These are phyloP conservation scores for Luidia sarsii DNA, from an alignment of 53 echinoderm and acorn worm genomes.

Conservation along the genomic window DNA sequence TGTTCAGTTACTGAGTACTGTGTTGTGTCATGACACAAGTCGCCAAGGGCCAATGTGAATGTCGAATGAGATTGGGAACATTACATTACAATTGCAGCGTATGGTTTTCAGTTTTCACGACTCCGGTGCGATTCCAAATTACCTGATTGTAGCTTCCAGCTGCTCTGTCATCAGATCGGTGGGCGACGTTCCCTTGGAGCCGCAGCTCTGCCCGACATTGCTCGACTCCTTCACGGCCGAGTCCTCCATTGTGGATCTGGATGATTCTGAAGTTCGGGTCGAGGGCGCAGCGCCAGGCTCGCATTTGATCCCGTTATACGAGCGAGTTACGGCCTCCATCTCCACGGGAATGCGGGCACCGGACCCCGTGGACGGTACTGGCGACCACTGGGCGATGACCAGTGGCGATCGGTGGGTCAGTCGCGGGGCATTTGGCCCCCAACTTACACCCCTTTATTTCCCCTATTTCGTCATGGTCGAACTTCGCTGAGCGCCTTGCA, in stretches of 20 bases:
- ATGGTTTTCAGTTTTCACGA: too few relatives aligned
- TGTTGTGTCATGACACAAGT: too few relatives aligned
- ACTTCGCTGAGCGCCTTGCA: not conserved
- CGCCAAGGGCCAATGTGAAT: too few relatives aligned
- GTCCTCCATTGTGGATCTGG: conserved; percentile 41
- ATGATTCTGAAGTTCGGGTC: conserved; percentile 31
- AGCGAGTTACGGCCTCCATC: conserved; percentile 18
- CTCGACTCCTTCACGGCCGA: not conserved
- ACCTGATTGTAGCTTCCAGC: conserved; percentile 54
- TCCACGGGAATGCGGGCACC: not conserved
- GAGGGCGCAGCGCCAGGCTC: not conserved
- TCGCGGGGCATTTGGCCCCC: conserved; percentile 57
- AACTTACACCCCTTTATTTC: conserved; percentile 30
- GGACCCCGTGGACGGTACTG: not conserved
- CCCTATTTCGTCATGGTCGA: not conserved
- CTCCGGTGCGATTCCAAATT: not conserved
- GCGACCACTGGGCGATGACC: not conserved
- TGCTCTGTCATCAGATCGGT: conserved; percentile 45
- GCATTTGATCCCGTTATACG: conserved; percentile 4
- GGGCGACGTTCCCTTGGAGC: conserved; percentile 16
- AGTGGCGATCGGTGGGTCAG: conserved; percentile 44
- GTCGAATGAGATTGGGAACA: too few relatives aligned
- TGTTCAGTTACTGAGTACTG: too few relatives aligned
- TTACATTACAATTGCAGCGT: too few relatives aligned
- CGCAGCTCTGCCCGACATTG: not conserved